phyloP scores from a whole-genome alignment of 2,888 invertebrate genomes.

The Bellardia pandia region DNA sequence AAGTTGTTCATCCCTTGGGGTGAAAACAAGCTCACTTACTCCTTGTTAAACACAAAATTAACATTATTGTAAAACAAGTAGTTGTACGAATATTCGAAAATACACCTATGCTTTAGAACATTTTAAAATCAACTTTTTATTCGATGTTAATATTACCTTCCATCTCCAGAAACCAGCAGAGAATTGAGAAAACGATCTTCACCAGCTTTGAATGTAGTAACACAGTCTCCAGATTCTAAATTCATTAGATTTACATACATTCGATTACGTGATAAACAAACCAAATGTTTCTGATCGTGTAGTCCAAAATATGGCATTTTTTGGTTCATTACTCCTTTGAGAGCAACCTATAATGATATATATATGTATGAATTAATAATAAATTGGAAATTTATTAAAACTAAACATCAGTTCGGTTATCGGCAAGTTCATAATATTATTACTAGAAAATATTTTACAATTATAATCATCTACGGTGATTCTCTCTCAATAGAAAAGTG shows the following conservation, averaged over 20 bases:
- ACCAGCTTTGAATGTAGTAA: slow-evolving; percentile 93
- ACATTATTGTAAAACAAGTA: too few species aligned
- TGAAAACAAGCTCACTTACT: too few species aligned
- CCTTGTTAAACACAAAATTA: too few species aligned
- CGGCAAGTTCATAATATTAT: not conserved
- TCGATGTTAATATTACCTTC: slow-evolving; percentile 86
- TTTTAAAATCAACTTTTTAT: too few species aligned
- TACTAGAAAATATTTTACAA: too few species aligned
- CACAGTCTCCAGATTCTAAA: slow-evolving; percentile 88
- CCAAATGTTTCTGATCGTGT: slow-evolving; percentile 90
- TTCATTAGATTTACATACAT: slow-evolving; percentile 96
- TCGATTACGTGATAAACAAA: slow-evolving; percentile 92
- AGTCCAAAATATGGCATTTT: slow-evolving; percentile 96
- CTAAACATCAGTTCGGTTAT: too few species aligned
- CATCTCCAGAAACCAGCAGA: slow-evolving; percentile 93
- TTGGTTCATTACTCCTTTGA: slow-evolving; percentile 96
- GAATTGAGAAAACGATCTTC: slow-evolving; percentile 96
- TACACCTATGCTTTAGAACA: too few species aligned
- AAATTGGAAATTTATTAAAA: too few species aligned
- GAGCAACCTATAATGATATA: slow-evolving; percentile 85
- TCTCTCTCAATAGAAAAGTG: too few species aligned
- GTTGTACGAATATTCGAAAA: too few species aligned
- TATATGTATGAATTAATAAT: not conserved
- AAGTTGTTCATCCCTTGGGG: too few species aligned
- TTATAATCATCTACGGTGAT: too few species aligned